These are phyloP conservation scores for Decapterus maruadsi DNA, from an alignment of 2,797 vertebrate species.

Conservation along the genomic window DNA sequence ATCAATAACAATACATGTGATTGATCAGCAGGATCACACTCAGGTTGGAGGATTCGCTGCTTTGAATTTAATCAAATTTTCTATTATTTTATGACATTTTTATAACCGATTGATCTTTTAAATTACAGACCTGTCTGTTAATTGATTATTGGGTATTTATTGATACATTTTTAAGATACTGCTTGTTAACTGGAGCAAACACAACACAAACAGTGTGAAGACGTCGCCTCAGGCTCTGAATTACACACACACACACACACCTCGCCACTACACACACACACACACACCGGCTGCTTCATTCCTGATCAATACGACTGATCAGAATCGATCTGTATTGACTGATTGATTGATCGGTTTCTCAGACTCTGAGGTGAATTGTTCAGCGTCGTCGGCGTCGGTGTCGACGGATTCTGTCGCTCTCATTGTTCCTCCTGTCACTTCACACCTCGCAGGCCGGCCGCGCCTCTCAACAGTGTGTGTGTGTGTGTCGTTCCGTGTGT, in stretches of 20 bases:
- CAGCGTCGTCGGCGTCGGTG: not conserved
- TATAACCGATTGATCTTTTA: too few species aligned
- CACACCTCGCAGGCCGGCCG: constrained; percentile 37
- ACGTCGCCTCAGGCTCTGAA: not conserved
- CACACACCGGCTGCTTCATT: too few species aligned
- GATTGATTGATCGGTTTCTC: too few species aligned
- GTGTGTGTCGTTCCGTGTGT: not conserved
- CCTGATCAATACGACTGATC: too few species aligned
- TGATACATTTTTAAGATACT: too few species aligned
- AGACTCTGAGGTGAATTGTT: too few species aligned
- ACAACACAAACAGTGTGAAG: not conserved
- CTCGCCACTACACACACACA: too few species aligned
- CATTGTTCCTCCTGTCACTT: constrained; percentile 38
- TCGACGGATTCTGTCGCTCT: not conserved
- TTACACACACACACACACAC: too few species aligned
- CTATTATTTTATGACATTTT: not conserved
- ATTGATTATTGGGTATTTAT: too few species aligned
- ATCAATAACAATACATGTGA: not conserved
- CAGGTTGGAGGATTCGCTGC: too few species aligned
- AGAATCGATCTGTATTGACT: too few species aligned
- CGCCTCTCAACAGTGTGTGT: not conserved
- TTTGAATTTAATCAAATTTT: not conserved
- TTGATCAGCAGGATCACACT: not conserved
- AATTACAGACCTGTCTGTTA: too few species aligned
- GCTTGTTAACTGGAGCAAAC: not conserved